A percentile compares a stretch with the other conserved stretches of the same genome.
Evolutionary conservation across 2,797 vertebrate species (phyloP).

Genomic region (Chelon labrosus): DNA sequence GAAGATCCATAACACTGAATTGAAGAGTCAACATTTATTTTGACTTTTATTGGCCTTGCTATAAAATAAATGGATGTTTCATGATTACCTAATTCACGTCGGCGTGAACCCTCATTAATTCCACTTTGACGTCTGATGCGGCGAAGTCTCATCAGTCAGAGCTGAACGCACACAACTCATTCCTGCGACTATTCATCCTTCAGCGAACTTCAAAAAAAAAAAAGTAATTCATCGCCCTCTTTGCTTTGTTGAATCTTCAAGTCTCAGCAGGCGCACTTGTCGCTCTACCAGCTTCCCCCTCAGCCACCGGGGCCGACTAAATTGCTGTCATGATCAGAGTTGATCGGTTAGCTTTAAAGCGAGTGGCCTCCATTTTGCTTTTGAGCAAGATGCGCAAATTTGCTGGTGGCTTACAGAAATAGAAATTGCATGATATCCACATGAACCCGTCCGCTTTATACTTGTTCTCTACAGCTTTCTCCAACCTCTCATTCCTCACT

Average conservation of each 20-base stretch:
- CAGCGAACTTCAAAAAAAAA: constrained; percentile 36
- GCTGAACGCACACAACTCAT: constrained; percentile 29
- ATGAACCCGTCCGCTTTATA: constrained; percentile 31
- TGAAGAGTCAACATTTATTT: constrained; percentile 6
- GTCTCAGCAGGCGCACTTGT: constrained; percentile 37
- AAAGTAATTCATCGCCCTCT: constrained; percentile 50
- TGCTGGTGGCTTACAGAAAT: constrained; percentile 68
- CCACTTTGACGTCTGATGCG: constrained; percentile 53
- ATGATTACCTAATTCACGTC: constrained; percentile 36
- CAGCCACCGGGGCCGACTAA: constrained; percentile 36
- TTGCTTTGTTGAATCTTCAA: constrained; percentile 60
- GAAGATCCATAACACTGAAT: constrained; percentile 19
- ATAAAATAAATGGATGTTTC: constrained; percentile 40
- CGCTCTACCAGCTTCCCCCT: constrained; percentile 11
- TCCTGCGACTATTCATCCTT: constrained; percentile 54
- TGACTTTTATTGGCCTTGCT: constrained; percentile 1
- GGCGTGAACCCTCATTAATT: constrained; percentile 46
- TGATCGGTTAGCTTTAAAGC: constrained; percentile 50
- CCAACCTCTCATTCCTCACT: constrained; percentile 27
- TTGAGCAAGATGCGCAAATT: constrained; percentile 48
- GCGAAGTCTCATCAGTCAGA: constrained; percentile 58
- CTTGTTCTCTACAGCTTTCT: constrained; percentile 21
- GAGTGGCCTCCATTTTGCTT: constrained; percentile 50
- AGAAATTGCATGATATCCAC: constrained; percentile 27
- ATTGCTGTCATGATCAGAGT: constrained; percentile 49